phyloP scores from a whole-genome alignment of 2,888 invertebrate species.

The Hirtodrosophila alboralis region DNA sequence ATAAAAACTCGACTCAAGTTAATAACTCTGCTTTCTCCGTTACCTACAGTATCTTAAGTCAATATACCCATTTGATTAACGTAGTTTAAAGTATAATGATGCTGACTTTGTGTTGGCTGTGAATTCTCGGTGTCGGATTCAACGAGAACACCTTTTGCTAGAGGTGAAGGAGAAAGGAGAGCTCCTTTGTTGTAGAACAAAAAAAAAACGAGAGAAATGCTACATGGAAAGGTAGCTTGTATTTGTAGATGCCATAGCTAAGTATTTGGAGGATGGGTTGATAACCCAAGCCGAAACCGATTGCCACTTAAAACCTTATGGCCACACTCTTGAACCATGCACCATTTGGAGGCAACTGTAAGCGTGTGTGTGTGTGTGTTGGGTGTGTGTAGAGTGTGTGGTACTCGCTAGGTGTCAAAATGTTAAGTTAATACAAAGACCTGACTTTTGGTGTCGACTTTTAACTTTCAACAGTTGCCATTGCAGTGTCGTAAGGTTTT shows the following conservation, averaged over 20 bases:
- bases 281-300: conserved; percentile 72
- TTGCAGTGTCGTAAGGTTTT: conserved; percentile 35
- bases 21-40: too few species aligned
- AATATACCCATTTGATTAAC: background rate
- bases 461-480: conserved; percentile 62
- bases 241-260: too few species aligned
- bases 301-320: conserved; percentile 74
- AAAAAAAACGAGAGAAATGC: conserved; percentile 60
- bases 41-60: background rate
- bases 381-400: conserved; percentile 7
- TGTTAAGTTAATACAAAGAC: conserved; percentile 74
- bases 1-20: too few species aligned
- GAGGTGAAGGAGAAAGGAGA: conserved; percentile 23
- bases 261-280: conserved; percentile 44
- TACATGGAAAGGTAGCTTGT: conserved; percentile 50
- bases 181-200: conserved; percentile 51
- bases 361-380: conserved; percentile 11
- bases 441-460: conserved; percentile 69
- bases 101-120: conserved; percentile 34
- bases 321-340: conserved; percentile 62
- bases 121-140: conserved; percentile 47
- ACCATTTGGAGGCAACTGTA: conserved; percentile 24
- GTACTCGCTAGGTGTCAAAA: conserved; percentile 65
- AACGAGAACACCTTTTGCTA: conserved; percentile 59
- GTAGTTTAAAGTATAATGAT: conserved; percentile 27